These are phyloP conservation scores for Taenaris catops DNA, from an alignment of 2,888 invertebrate species.

Conservation along the genomic window DNA sequence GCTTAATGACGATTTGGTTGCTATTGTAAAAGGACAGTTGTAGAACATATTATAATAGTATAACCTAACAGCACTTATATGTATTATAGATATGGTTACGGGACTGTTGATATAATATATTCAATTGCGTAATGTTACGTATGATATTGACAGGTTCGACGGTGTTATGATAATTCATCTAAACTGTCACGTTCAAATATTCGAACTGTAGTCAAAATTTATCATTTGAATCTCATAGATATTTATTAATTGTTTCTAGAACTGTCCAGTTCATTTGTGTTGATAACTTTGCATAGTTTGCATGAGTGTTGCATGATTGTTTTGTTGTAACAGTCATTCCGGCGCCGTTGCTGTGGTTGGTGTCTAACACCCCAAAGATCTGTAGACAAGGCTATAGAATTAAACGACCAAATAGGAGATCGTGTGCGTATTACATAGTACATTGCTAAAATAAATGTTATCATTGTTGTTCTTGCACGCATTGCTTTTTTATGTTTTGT, in stretches of 20 bases:
- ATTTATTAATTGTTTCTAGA: neutral
- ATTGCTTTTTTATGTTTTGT: conserved; percentile 17
- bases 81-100: too few species aligned
- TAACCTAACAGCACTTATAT: too few species aligned
- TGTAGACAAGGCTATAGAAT: conserved; percentile 50
- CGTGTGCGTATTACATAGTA: conserved; percentile 51
- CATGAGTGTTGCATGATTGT: conserved; percentile 67
- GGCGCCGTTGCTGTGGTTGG: conserved; percentile 67
- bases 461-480: conserved; percentile 18
- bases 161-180: too few species aligned
- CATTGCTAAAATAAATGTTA: neutral
- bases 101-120: too few species aligned
- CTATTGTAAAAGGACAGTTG: conserved; percentile 9
- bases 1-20: conserved; percentile 9
- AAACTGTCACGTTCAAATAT: too few species aligned
- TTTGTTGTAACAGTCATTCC: conserved; percentile 64
- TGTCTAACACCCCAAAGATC: conserved; percentile 48
- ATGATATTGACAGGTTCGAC: too few species aligned
- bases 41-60: neutral
- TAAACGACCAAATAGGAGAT: conserved; percentile 45
- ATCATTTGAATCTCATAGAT: too few species aligned
- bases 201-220: too few species aligned
- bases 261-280: conserved; percentile 2
- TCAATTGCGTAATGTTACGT: too few species aligned
- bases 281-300: conserved; percentile 36